A percentile compares a stretch with the other conserved stretches of the same genome.
These are phyloP conservation scores for Chelonoidis abingdonii DNA, from an alignment of 2,113 vertebrate genomes.

Conservation along the genomic window DNA sequence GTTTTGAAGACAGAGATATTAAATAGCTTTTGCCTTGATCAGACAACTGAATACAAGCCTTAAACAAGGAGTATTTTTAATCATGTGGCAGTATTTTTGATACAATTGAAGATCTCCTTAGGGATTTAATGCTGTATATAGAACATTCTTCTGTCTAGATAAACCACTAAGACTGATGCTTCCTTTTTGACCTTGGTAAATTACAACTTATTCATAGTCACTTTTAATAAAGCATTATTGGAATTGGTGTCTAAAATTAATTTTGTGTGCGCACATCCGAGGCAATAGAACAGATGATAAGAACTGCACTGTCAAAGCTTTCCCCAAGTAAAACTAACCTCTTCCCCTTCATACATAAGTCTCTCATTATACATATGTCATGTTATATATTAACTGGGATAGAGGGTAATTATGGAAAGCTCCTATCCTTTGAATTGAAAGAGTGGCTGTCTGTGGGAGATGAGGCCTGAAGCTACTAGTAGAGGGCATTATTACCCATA, in stretches of 20 bases:
- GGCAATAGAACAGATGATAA: background rate
- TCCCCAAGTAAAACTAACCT: slow-evolving; percentile 6
- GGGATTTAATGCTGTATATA: background rate
- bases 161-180: background rate
- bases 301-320: slow-evolving; percentile 23
- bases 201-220: background rate
- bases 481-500: background rate
- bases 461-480: background rate
- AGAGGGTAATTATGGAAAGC: background rate
- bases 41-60: background rate
- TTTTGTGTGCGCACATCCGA: background rate
- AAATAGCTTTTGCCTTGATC: slow-evolving; percentile 1
- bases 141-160: background rate
- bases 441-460: background rate
- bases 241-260: slow-evolving; percentile 32
- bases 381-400: slow-evolving; percentile 38
- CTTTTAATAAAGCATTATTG: slow-evolving; percentile 12
- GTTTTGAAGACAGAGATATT: background rate
- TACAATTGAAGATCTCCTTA: background rate
- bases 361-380: slow-evolving; percentile 16
- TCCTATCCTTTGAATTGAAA: slow-evolving; percentile 9
- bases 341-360: slow-evolving; percentile 15
- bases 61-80: background rate
- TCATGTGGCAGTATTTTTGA: background rate
- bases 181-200: slow-evolving; percentile 25